Evolutionary conservation across 2,888 invertebrate genomes (phyloP).

Genomic region (Agrotis clavis): DNA sequence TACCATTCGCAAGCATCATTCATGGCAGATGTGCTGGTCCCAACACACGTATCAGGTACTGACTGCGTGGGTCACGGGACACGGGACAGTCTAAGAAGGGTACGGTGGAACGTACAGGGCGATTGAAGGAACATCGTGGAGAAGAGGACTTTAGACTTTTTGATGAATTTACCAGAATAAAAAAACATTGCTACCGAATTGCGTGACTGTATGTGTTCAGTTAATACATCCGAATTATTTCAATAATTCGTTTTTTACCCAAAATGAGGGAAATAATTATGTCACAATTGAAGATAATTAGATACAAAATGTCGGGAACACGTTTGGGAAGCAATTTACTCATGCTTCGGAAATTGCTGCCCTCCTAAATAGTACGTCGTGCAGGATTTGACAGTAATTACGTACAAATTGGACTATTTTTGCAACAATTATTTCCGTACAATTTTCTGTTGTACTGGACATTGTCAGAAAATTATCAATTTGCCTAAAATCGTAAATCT

Average conservation of each 20-base stretch:
- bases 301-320: conserved; percentile 3
- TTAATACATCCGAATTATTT: neutral
- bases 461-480: conserved; percentile 4
- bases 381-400: conserved; percentile 39
- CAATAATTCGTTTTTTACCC: conserved; percentile 23
- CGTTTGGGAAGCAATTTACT: conserved; percentile 30
- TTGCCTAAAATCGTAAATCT: neutral
- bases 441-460: conserved; percentile 31
- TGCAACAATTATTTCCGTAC: conserved; percentile 38
- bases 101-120: too few species aligned
- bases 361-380: conserved; percentile 17
- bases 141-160: neutral
- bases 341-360: conserved; percentile 27
- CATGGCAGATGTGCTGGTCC: too few species aligned
- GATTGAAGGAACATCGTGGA: too few species aligned
- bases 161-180: too few species aligned
- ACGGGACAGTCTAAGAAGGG: too few species aligned
- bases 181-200: neutral
- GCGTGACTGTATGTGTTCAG: neutral
- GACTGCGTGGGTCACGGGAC: neutral
- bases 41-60: neutral
- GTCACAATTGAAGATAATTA: conserved; percentile 30
- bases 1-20: neutral
- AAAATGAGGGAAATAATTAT: conserved; percentile 36
- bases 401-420: conserved; percentile 53